Conservation (phyloP, 2,113 vertebrate species). For the Procavia capensis region DNA sequence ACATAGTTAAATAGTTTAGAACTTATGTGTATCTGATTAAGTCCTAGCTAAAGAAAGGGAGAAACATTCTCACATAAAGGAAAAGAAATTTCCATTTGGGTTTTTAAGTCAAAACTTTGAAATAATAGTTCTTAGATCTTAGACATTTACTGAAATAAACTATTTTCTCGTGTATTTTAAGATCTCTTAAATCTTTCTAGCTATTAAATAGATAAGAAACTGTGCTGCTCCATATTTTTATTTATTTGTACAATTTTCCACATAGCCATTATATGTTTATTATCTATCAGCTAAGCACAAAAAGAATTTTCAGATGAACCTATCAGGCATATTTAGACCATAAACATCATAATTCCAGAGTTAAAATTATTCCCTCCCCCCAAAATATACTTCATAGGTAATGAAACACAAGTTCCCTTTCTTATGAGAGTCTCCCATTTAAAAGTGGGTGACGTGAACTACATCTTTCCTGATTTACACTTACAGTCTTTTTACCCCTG, state of each 20-base stretch:
- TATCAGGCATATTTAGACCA: not conserved
- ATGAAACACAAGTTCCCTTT: not conserved
- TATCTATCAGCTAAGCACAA: slow-evolving; percentile 45
- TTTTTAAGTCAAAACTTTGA: slow-evolving; percentile 27
- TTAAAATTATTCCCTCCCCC: not conserved
- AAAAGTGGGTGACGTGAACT: not conserved
- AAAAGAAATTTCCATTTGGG: slow-evolving; percentile 29
- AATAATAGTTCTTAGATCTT: slow-evolving; percentile 38
- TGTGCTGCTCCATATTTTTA: slow-evolving; percentile 28
- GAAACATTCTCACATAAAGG: slow-evolving; percentile 3
- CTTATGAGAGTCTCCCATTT: not conserved
- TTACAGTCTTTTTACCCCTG: not conserved
- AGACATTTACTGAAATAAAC: slow-evolving; percentile 51
- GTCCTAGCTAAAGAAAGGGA: not conserved
- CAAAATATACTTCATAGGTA: not conserved
- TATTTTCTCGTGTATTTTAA: not conserved
- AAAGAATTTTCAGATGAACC: slow-evolving; percentile 59
- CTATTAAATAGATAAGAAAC: slow-evolving; percentile 36
- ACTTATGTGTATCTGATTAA: not conserved
- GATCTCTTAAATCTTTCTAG: slow-evolving; percentile 36
- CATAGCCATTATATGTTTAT: slow-evolving; percentile 10
- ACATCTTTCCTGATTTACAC: not conserved
- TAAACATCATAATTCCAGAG: not conserved
- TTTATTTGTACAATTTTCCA: slow-evolving; percentile 52
- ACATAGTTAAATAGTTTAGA: not conserved